These are phyloP conservation scores for Drosophila obscura DNA, from an alignment of 1,140 invertebrate genomes.

Conservation along the genomic window DNA sequence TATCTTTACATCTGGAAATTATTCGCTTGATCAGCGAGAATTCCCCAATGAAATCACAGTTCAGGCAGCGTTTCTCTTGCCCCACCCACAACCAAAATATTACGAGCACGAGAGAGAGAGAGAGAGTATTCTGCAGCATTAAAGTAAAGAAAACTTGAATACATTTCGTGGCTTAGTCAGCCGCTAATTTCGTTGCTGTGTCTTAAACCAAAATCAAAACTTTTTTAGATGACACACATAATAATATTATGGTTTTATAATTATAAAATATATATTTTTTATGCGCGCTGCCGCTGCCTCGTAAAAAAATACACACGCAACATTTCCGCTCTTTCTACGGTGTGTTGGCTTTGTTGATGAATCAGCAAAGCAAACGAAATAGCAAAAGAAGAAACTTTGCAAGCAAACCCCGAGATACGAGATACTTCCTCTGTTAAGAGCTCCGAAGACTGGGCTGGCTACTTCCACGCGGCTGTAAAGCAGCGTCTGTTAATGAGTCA, in stretches of 20 bases:
- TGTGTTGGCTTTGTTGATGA: constrained; percentile 19
- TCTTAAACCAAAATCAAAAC: no score
- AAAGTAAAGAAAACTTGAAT: constrained; percentile 6
- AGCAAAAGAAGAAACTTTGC: constrained; percentile 6
- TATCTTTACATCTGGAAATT: no score
- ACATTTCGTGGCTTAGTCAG: constrained; percentile 32
- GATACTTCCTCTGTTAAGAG: constrained; percentile 11
- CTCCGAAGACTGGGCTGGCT: constrained; percentile 1
- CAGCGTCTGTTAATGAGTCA: constrained; percentile 31
- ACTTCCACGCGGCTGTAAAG: constrained; percentile 21
- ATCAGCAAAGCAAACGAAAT: constrained; percentile 16
- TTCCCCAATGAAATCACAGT: no score
- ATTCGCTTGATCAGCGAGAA: no score
- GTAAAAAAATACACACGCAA: constrained; percentile 19
- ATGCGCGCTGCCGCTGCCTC: constrained; percentile 4
- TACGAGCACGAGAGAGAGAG: constrained; percentile 1
- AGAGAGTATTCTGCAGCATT: not conserved
- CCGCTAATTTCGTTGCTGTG: constrained; percentile 11
- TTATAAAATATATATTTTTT: constrained; percentile 39
- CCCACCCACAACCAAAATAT: constrained; percentile 4
- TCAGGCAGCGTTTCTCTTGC: not conserved
- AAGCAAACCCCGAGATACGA: constrained; percentile 12
- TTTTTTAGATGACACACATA: constrained; percentile 49
- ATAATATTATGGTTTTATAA: constrained; percentile 55
- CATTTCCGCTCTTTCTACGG: constrained; percentile 46